Conservation (phyloP, 53 echinoderm and acorn worm genomes). For the Luidia sarsii region DNA sequence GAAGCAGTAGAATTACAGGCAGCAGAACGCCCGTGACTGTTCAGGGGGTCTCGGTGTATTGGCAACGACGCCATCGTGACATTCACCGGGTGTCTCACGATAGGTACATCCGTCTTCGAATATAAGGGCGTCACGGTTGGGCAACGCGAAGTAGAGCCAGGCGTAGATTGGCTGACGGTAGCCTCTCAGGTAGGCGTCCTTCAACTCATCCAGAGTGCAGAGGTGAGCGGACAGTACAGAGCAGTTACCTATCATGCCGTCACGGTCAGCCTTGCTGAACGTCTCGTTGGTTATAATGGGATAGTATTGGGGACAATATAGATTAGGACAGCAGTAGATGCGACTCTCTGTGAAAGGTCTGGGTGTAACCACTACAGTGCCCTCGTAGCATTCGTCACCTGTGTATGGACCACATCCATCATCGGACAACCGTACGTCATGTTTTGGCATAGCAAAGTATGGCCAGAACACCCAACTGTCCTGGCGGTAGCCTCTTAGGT, state of each 20-base stretch:
- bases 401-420: not conserved
- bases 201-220: constrained; percentile 29
- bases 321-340: constrained; percentile 16
- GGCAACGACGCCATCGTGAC: constrained; percentile 22
- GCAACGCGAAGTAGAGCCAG: not conserved
- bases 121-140: constrained; percentile 2
- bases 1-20: too few species aligned
- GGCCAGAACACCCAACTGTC: too few species aligned
- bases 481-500: too few species aligned
- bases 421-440: not conserved
- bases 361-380: constrained; percentile 7
- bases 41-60: not conserved
- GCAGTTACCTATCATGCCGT: constrained; percentile 3
- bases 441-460: not conserved
- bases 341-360: not conserved
- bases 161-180: not conserved
- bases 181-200: constrained; percentile 29
- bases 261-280: not conserved
- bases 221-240: constrained; percentile 9
- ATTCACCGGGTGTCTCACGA: not conserved
- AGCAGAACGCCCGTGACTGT: not conserved
- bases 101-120: not conserved
- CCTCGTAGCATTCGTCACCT: constrained; percentile 8
- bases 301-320: not conserved
- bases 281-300: not conserved